Percentiles rank a stretch among this genome's conserved stretches.
phyloP scores from a whole-genome alignment of 2,797 vertebrate genomes.

The Fratercula arctica region DNA sequence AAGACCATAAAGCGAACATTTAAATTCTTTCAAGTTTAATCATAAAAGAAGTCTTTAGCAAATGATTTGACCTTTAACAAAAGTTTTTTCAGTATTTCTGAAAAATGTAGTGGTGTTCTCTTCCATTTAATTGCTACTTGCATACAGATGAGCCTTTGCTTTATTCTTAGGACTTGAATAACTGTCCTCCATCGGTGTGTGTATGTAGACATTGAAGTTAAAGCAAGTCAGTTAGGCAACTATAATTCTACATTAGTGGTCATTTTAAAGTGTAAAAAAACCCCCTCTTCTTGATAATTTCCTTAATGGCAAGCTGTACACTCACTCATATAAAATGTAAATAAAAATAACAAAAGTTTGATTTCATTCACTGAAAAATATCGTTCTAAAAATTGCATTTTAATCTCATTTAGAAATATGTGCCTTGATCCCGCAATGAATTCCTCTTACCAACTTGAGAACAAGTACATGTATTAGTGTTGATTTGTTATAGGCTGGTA shows the following conservation, averaged over 20 bases:
- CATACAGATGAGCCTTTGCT: neutral
- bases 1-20: neutral
- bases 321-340: neutral
- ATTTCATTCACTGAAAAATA: neutral
- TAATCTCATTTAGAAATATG: neutral
- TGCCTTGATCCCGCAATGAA: neutral
- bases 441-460: neutral
- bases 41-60: neutral
- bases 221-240: neutral
- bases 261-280: neutral
- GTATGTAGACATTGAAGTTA: neutral
- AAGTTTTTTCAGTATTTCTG: neutral
- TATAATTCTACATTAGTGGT: neutral
- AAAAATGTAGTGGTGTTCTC: neutral
- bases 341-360: neutral
- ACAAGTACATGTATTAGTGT: rapidly evolving
- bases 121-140: neutral
- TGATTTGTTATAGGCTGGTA: neutral
- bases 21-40: neutral
- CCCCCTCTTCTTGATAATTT: neutral
- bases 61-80: neutral
- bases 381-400: neutral
- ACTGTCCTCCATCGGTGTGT: neutral
- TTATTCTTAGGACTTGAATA: neutral
- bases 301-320: neutral